Conservation (phyloP, 1,140 invertebrate species). For the Leucophenga varia region DNA sequence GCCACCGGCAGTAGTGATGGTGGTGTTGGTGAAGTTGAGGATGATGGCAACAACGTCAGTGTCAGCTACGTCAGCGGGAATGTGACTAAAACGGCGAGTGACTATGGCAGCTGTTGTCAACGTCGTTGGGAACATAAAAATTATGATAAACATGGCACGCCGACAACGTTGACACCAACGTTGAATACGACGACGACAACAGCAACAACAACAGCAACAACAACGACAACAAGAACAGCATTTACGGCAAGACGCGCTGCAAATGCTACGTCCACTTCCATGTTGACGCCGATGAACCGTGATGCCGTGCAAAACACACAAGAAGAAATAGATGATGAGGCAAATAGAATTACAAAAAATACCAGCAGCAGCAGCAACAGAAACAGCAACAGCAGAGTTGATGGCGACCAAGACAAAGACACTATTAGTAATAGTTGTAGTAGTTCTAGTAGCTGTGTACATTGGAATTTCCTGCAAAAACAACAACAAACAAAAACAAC, state of each 20-base stretch:
- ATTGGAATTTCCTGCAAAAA: slow-evolving; percentile 32
- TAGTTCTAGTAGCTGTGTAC: too few species aligned
- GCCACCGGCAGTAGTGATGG: slow-evolving; percentile 1
- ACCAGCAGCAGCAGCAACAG: background rate
- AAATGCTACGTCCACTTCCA: slow-evolving; percentile 10
- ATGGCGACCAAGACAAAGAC: slow-evolving; percentile 3
- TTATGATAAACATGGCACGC: slow-evolving; percentile 50
- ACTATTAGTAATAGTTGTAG: background rate
- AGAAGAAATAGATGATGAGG: slow-evolving; percentile 17
- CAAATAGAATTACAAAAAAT: background rate
- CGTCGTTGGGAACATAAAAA: slow-evolving; percentile 39
- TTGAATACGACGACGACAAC: slow-evolving; percentile 7
- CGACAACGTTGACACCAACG: slow-evolving; percentile 27
- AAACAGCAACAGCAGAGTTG: too few species aligned
- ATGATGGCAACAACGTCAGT: too few species aligned
- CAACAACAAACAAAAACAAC: too few species aligned
- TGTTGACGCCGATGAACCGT: too few species aligned
- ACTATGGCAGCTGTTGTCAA: slow-evolving; percentile 22
- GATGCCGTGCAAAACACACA: background rate
- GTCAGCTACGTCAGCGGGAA: too few species aligned
- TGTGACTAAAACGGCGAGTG: too few species aligned
- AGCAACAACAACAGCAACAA: slow-evolving; percentile 1
- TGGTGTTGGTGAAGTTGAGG: background rate
- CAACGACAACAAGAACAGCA: slow-evolving; percentile 5
- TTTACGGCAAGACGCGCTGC: background rate